A percentile compares a stretch with the other conserved stretches of the same genome.
phyloP scores from a whole-genome alignment of 2,888 invertebrate species.

The Cheilosia vernalis region DNA sequence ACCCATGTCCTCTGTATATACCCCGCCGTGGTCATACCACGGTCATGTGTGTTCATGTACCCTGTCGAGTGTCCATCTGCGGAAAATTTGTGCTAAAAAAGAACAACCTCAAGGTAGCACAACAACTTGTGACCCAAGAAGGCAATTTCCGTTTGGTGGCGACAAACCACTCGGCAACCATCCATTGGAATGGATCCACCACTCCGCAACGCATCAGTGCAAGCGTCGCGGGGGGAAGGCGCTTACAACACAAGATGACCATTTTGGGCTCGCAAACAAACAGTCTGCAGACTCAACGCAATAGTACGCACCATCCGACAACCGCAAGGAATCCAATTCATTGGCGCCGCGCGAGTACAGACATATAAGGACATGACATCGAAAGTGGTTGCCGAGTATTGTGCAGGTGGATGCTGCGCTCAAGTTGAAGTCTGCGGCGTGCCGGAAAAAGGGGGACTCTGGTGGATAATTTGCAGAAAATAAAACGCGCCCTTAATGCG shows the following conservation, averaged over 20 bases:
- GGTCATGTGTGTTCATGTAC: constrained; percentile 50
- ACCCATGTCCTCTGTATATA: neutral
- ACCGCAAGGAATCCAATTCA: constrained; percentile 58
- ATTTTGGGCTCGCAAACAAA: constrained; percentile 40
- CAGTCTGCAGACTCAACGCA: constrained; percentile 20
- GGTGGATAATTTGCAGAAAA: constrained; percentile 56
- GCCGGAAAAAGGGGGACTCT: constrained; percentile 32
- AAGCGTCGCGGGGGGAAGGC: constrained; percentile 28
- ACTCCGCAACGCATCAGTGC: constrained; percentile 9
- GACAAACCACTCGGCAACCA: constrained; percentile 35
- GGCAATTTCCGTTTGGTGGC: constrained; percentile 30
- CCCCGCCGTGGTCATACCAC: constrained; percentile 24
- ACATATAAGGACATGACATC: constrained; percentile 57
- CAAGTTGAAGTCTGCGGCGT: neutral
- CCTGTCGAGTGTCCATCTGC: constrained; percentile 48
- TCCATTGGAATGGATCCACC: constrained; percentile 46
- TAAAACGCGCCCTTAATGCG: constrained; percentile 55
- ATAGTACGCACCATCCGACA: constrained; percentile 30
- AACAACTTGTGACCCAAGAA: constrained; percentile 9
- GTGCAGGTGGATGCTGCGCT: constrained; percentile 47
- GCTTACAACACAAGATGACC: constrained; percentile 32
- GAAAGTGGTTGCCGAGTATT: constrained; percentile 55
- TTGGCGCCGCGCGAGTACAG: constrained; percentile 55
- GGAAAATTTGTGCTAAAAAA: neutral
- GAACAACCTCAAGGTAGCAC: neutral